Conservation (phyloP, 2,888 invertebrate genomes). For the Sminthurinus aureus region DNA sequence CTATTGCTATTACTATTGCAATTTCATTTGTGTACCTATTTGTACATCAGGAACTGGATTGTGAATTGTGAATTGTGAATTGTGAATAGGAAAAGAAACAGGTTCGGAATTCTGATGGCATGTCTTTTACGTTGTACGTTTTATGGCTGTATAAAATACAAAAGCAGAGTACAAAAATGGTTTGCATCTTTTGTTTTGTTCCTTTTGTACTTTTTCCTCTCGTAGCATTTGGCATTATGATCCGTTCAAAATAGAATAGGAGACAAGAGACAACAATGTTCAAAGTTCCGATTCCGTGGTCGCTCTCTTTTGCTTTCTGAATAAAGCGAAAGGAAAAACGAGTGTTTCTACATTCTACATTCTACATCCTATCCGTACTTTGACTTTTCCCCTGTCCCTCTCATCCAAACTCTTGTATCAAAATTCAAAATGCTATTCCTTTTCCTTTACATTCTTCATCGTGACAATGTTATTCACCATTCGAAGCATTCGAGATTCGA, state of each 20-base stretch:
- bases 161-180: not conserved
- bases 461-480: not conserved
- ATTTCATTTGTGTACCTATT: too few relatives aligned
- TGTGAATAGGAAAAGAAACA: too few relatives aligned
- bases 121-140: too few relatives aligned
- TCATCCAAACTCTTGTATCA: not conserved
- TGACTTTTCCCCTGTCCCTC: not conserved
- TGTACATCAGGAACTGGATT: too few relatives aligned
- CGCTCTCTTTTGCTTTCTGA: not conserved
- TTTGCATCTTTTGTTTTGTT: not conserved
- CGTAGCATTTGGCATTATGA: not conserved
- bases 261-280: constrained; percentile 2
- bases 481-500: too few relatives aligned
- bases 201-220: not conserved
- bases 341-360: not conserved
- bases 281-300: constrained; percentile 23
- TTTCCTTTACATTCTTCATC: not conserved
- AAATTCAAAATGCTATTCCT: not conserved
- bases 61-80: too few relatives aligned
- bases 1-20: too few relatives aligned
- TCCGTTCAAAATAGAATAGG: constrained; percentile 19
- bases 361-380: not conserved
- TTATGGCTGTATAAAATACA: too few relatives aligned
- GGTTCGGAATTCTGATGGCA: too few relatives aligned
- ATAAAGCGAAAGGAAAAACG: not conserved